A percentile compares a stretch with the other conserved stretches of the same genome.
phyloP scores from a whole-genome alignment of 2,113 vertebrate species.

The Arothron firmamentum region DNA sequence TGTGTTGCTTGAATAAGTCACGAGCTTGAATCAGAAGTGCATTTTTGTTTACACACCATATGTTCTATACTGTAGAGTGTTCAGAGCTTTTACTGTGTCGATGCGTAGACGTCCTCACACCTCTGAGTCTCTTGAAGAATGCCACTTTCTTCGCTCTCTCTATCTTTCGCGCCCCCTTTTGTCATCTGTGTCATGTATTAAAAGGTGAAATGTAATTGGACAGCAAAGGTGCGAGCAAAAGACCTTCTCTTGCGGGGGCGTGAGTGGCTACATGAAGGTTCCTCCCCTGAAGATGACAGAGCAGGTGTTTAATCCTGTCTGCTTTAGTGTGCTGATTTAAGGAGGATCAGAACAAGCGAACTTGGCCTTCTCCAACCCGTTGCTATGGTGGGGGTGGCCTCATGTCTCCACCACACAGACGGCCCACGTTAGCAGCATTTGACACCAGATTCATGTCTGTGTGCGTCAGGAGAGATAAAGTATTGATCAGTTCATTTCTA shows the following conservation, averaged over 20 bases:
- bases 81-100: too few relatives aligned
- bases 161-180: slow-evolving; percentile 10
- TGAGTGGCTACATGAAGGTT: slow-evolving; percentile 45
- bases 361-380: slow-evolving; percentile 83
- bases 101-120: too few relatives aligned
- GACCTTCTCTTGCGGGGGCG: slow-evolving; percentile 53
- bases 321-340: slow-evolving; percentile 83
- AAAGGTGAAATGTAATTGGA: slow-evolving; percentile 74
- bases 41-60: too few relatives aligned
- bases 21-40: too few relatives aligned
- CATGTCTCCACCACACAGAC: slow-evolving; percentile 81
- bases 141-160: slow-evolving; percentile 32
- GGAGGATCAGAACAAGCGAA: slow-evolving; percentile 83
- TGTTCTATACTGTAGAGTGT: too few relatives aligned
- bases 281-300: slow-evolving; percentile 58
- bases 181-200: slow-evolving; percentile 63
- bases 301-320: slow-evolving; percentile 81
- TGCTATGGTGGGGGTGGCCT: slow-evolving; percentile 49
- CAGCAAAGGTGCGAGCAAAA: slow-evolving; percentile 65
- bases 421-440: slow-evolving; percentile 81
- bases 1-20: too few relatives aligned
- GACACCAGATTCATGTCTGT: slow-evolving; percentile 91
- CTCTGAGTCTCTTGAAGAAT: slow-evolving; percentile 3
- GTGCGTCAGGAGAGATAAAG: slow-evolving; percentile 82
- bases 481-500: slow-evolving; percentile 99